Evolutionary conservation across 2,888 invertebrate species (phyloP), one percentile per base, ranked within the genome.

Genomic region (Anoplius nigerrimus): DNA sequence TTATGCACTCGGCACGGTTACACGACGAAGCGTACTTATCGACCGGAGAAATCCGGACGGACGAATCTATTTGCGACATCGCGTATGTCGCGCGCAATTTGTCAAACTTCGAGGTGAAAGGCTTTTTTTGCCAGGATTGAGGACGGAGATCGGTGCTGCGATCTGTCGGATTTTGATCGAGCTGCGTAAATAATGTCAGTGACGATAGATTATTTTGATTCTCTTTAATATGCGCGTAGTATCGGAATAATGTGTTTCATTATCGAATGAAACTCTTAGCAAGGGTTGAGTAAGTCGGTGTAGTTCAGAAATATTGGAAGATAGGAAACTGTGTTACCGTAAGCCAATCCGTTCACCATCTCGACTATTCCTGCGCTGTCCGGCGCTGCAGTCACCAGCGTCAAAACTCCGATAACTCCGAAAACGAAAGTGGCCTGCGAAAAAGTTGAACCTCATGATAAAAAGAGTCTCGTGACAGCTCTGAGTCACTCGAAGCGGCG

Each of bases 351-450:
- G 48, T 87, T 84, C 34, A 82, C 81, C 85, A 89, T 86, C 65
- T 86, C 86, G n/a, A 88, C 87, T 43, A 86, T 82, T n/a, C 89
- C 89, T 16, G 89, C 89, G 66, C 89, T 89, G 67, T 89, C 89
- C 16, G 89, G 85, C 21, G 63, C 45, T 18, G 81, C 79, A 57
- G 71, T 58, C 64, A 77, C 72, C 73, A 75, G 68, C 27, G 68
- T 66, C n/a, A 74, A 11, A 46, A 76, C 18, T 18, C 65, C 55
- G 20, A 55, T 55, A 3, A 75, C 8, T 22, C 61, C 71, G 16
- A 77, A 51, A 46, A 72, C 21, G 5, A 69, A 5, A 42, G 51
- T 45, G 5, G 53, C 16, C 79, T 78, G 43, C 11, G 34, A 55
- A 63, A 45, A 70, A 58, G 11, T 34, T 34, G 34, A 6, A 11